Base-by-base conservation (phyloP, 2,113 vertebrate species). In the Cacatua alba region DNA sequence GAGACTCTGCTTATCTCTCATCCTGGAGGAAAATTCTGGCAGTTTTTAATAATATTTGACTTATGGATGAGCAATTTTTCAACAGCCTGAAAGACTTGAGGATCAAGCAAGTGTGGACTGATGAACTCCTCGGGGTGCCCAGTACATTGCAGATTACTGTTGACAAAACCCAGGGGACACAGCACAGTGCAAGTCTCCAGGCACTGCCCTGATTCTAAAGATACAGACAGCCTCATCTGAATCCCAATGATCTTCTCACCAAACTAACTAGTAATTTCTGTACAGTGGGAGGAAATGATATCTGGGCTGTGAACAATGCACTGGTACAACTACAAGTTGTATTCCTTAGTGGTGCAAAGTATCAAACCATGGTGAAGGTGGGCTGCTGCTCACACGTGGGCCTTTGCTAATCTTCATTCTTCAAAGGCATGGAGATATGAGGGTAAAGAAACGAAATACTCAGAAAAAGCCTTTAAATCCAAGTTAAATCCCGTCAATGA, bases 1-100 rank as follows among this genome's bases (percentile, higher is more conserved):
- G 41, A 94, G 75, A 90, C 62, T 44, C 35, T 79, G 62, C 55
- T 90, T 92, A 75, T 91, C 82, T 95, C 84, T 80, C 90, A 96
- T 83, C 53, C 67, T 87, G 53, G 51, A 97, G 59, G 80, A 96
- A 77, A 95, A 95, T 67, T 88, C 90, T 77, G 78, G 59, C 70
- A 82, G 82, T 85, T 95, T 94, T 88, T 86, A 97, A 95, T 90
- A 94, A 82, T 53, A 80, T 88, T 86, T 94, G 93, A 95, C 92
- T 96, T 86, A 62, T 37, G 91, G 94, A 69, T 82, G 78, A 95
- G 63, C 67, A 94, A 88, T 88, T 94, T 92, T 92, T 94, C 86
- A 91, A 48, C 60, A 85, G 96, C 59, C 93, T 83, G 78, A 57
- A 91, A 93, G 84, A 74, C 74, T 29, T 20, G 37, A 95, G 82